Evolutionary conservation across 2,797 vertebrate species (phyloP), one percentile per base, ranked within the genome.

Genomic region (Anolis apletophallus): DNA sequence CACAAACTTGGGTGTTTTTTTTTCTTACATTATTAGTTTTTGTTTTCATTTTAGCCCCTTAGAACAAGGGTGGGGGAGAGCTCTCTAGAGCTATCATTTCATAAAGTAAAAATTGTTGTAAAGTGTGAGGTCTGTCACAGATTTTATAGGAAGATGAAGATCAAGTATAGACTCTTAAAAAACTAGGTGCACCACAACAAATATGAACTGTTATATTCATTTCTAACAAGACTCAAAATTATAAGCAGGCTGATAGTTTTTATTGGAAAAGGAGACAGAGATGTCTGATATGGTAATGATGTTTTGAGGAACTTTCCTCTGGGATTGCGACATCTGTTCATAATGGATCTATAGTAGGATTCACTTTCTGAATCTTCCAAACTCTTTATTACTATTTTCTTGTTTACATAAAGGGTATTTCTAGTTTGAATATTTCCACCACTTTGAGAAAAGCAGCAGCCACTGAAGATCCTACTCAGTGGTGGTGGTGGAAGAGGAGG

Each of bases 21-120:
- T 54, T 96, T 96, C 92, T 94, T 94, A 94, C 3, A 59, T 88
- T 87, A 97, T 96, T 96, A 94, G 91, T 95, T 95, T 96, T 93
- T 88, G 93, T 92, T 94, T 89, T 93, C 92, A 80, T 77, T 83
- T 46, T 55, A 59, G 52, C 82, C 52, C 36, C 73, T 54, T 90
- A 93, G 90, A 40, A 92, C 92, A 80, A 76, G 88, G 92, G 88
- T 90, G 34, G 84, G 79, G 94, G 88, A 90, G 88, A 3, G 3
- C 88, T 85, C 91, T 72, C 92, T 93, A 1, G 86, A 93, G 87
- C 92, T 94, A 84, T 89, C 86, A 3, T 50, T 68, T 84, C 92
- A 95, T 94, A 94, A 94, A 88, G 61, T 57, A 13, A 88, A 90
- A 92, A 91, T 92, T 93, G 76, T 90, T 34, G 13, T 69, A 81